phyloP scores from a whole-genome alignment of 2,113 vertebrate species.

The Rhinopomastus cyanomelas region DNA sequence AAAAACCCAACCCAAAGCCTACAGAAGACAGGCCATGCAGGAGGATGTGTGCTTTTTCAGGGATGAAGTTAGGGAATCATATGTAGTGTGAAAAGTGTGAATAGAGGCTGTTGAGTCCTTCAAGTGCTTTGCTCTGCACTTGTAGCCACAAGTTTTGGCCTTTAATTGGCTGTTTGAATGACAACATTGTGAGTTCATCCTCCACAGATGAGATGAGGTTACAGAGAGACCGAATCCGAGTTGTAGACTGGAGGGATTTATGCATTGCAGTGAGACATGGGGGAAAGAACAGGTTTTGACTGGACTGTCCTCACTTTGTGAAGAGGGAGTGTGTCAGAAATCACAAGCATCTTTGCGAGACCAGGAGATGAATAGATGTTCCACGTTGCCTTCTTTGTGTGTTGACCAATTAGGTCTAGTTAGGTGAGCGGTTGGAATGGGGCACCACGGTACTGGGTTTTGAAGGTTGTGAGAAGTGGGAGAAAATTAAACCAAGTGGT shows the following conservation, averaged over 20 bases:
- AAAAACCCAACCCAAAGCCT: neutral
- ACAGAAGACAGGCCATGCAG: neutral
- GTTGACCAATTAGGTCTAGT: neutral
- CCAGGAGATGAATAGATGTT: neutral
- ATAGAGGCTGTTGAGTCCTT: neutral
- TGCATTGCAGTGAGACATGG: neutral
- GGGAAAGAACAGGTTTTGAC: neutral
- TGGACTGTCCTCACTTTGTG: neutral
- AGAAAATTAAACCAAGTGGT: neutral
- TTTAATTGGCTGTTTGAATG: neutral
- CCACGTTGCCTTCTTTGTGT: neutral
- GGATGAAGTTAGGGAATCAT: neutral
- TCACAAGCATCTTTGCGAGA: neutral
- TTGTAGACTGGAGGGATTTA: neutral
- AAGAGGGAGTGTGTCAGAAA: neutral
- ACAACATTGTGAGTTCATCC: neutral
- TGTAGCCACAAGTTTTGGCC: neutral
- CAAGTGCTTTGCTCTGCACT: neutral
- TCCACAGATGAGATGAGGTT: neutral
- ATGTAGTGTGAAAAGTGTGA: accelerated
- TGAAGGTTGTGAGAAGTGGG: neutral
- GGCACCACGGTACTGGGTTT: neutral
- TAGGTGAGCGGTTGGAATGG: neutral
- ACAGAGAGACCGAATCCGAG: neutral
- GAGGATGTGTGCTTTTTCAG: neutral